These are phyloP conservation scores for Melopsittacus undulatus DNA, from an alignment of 2,797 vertebrate genomes.

Conservation along the genomic window DNA sequence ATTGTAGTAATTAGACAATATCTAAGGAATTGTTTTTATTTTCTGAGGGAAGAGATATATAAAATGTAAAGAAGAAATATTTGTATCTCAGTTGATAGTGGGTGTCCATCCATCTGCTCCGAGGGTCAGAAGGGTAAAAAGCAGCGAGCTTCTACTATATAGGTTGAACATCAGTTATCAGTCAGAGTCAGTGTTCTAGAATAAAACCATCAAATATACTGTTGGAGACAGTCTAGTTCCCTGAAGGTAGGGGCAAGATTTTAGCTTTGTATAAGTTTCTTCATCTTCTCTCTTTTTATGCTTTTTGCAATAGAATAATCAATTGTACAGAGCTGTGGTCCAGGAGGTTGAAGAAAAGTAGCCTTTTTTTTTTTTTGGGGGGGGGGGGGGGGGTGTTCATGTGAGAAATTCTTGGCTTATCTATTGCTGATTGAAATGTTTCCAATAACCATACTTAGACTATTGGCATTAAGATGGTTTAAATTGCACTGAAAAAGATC, in stretches of 20 bases:
- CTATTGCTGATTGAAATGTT: neutral
- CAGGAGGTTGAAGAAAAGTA: neutral
- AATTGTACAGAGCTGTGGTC: neutral
- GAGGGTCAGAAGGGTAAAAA: neutral
- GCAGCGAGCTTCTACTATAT: neutral
- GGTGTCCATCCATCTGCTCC: neutral
- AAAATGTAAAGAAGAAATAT: neutral
- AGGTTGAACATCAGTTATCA: neutral
- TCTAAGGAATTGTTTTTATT: neutral
- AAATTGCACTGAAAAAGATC: neutral
- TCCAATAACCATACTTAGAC: neutral
- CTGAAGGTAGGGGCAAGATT: neutral
- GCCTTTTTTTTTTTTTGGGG: neutral
- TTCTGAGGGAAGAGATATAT: neutral
- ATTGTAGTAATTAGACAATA: neutral
- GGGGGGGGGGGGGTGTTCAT: too few relatives aligned
- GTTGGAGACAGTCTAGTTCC: neutral
- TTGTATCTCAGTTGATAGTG: neutral
- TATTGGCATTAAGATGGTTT: neutral
- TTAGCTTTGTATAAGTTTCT: neutral
- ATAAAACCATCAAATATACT: neutral
- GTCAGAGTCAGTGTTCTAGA: neutral
- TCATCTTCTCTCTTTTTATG: neutral
- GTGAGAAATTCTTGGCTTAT: neutral
- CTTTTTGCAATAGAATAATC: neutral